Conservation (phyloP, 1,140 invertebrate genomes). For the Zaprionus camerounensis region DNA sequence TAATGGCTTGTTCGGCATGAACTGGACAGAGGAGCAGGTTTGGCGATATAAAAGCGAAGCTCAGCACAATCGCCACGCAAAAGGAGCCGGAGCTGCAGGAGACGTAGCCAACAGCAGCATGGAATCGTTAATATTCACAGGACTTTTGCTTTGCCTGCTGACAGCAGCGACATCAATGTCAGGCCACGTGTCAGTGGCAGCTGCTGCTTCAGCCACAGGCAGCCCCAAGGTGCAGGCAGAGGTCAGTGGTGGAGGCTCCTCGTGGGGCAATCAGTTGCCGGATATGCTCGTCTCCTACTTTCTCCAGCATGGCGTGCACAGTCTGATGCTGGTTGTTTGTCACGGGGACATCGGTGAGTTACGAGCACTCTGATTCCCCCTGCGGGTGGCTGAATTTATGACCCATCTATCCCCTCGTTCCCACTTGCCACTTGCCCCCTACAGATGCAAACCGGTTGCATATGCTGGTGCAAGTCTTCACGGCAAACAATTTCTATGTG, state of each 20-base stretch:
- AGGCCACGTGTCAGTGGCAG: conserved; percentile 63
- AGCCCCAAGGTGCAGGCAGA: conserved; percentile 35
- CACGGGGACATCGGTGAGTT: conserved; percentile 76
- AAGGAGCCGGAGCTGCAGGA: conserved; percentile 15
- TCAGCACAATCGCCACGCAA: conserved; percentile 40
- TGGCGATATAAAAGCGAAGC: conserved; percentile 60
- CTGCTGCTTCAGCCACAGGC: conserved; percentile 40
- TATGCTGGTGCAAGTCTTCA: conserved; percentile 56
- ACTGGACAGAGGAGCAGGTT: neutral
- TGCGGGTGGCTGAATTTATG: conserved; percentile 51
- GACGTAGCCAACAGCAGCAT: conserved; percentile 40
- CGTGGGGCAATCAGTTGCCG: conserved; percentile 78
- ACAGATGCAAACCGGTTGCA: conserved; percentile 48
- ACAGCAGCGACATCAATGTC: conserved; percentile 46
- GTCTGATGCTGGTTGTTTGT: conserved; percentile 77
- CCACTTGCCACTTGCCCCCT: neutral
- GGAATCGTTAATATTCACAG: conserved; percentile 74
- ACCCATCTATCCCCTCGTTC: conserved; percentile 17
- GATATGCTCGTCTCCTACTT: conserved; percentile 81
- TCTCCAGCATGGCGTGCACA: conserved; percentile 75
- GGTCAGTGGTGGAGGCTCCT: conserved; percentile 22
- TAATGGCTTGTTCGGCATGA: conserved; percentile 31
- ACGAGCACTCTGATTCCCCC: conserved; percentile 8
- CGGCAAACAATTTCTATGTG: conserved; percentile 66
- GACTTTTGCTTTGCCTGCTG: conserved; percentile 39